Conservation (phyloP, 2,797 vertebrate species). For the Lepus oiostolus region DNA sequence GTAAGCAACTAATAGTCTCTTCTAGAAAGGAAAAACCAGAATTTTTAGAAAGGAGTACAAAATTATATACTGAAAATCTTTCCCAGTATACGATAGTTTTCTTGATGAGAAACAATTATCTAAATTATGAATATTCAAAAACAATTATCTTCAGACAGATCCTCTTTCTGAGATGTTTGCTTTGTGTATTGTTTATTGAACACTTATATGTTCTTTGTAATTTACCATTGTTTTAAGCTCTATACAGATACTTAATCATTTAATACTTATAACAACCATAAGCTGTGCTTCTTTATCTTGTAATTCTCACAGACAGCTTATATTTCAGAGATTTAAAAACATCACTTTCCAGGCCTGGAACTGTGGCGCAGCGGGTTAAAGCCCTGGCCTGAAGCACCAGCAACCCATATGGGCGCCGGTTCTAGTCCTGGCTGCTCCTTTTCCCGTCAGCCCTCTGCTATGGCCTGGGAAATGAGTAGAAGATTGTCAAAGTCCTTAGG, state of each 20-base stretch:
- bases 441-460: too few species aligned
- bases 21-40: not conserved
- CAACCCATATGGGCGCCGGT: too few species aligned
- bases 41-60: not conserved
- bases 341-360: too few species aligned
- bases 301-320: not conserved
- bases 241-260: not conserved
- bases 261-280: not conserved
- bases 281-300: not conserved
- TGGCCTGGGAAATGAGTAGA: too few species aligned
- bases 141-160: not conserved
- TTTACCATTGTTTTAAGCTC: not conserved
- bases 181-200: not conserved
- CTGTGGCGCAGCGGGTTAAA: too few species aligned
- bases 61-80: not conserved
- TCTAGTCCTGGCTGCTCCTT: too few species aligned
- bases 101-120: not conserved
- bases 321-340: not conserved
- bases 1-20: not conserved
- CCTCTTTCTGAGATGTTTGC: not conserved
- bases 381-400: too few species aligned
- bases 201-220: not conserved
- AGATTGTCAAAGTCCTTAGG: too few species aligned
- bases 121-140: conserved; percentile 34
- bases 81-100: not conserved